Evolutionary conservation across 1,140 invertebrate species (phyloP), one percentile per base, ranked within the genome.

Genomic region (Popillia japonica): DNA sequence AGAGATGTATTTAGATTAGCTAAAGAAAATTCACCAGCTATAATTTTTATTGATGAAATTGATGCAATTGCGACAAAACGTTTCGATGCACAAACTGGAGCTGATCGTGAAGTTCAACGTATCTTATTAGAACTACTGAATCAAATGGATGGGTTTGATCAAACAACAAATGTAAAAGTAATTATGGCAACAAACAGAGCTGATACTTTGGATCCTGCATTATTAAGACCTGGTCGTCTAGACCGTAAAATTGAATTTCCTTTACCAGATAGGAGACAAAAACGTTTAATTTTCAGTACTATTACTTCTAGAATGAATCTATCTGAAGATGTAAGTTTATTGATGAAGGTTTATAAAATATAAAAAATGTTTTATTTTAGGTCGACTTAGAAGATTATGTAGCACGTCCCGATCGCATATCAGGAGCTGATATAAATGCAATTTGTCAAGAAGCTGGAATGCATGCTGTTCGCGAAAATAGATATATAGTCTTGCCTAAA

Each of bases 141-240:
- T 90, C 99, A 99, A 89, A 99, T 99, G 98, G 99, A 99, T 89
- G 99, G 99, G 75, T 99, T 99, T 89, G 98, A 99, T 90, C 98
- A 99, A 88, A 99, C 97, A 3, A 99, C 98, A 20, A 99, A 99
- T 90, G 98, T 99, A 17, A 99, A 96, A 94, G 98, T 99, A 14
- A 99, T 99, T 61, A 99, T 99, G 99, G 99, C 99, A 2, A 99
- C 99, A 0, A 99, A 99, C 86, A 91, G 98, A 85, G 98, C 98
- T 27, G 99, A 99, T 85, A 99, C 98, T 2, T 87, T 99, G 68
- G 99, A 99, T 90, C 99, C 99, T 59, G 99, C 99, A 9, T 89
- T 99, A 0, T 89, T 99, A 3, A 92, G 99, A 85, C 98, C 99
- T 22, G 99, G 99, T 72, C 93, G 99, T 86, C 90, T 99, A 72